A percentile compares a stretch with the other conserved stretches of the same genome.
Conservation (phyloP, 1,140 invertebrate species). For the Drosophila pectinifera region DNA sequence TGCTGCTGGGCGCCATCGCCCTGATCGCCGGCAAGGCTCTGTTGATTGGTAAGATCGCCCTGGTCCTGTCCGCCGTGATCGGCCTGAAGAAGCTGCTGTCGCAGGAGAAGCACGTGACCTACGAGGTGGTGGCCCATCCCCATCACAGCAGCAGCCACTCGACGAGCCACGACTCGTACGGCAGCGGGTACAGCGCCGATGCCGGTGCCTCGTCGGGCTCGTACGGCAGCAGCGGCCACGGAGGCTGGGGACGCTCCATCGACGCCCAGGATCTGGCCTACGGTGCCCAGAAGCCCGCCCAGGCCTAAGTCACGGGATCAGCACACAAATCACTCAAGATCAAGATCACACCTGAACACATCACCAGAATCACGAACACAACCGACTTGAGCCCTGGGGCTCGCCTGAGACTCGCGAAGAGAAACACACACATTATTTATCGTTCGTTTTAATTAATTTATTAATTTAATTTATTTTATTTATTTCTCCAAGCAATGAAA, state of each 20-base stretch:
- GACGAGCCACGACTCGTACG: conserved; percentile 88
- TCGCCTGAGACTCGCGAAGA: conserved; percentile 69
- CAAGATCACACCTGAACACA: conserved; percentile 35
- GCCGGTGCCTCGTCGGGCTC: conserved; percentile 86
- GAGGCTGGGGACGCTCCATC: conserved; percentile 90
- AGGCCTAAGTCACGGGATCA: conserved; percentile 64
- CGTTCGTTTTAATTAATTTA: conserved; percentile 84
- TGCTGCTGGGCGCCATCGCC: conserved; percentile 92
- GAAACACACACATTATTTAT: conserved; percentile 75
- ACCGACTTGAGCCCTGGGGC: conserved; percentile 60
- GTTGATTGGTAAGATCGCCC: conserved; percentile 92
- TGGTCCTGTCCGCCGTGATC: conserved; percentile 92
- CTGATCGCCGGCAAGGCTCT: conserved; percentile 93
- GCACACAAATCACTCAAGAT: conserved; percentile 23
- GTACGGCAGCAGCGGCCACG: conserved; percentile 86
- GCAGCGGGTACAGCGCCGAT: conserved; percentile 87
- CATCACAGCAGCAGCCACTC: conserved; percentile 89
- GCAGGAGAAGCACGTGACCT: conserved; percentile 92
- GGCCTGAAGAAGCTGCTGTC: conserved; percentile 92
- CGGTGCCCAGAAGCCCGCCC: conserved; percentile 88
- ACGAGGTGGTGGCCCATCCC: conserved; percentile 93
- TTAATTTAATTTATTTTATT: conserved; percentile 84
- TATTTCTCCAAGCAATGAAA: conserved; percentile 71
- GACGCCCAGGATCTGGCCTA: conserved; percentile 91
- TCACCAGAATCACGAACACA: conserved; percentile 43